A percentile compares a stretch with the other conserved stretches of the same genome.
Evolutionary conservation across 2,113 vertebrate genomes (phyloP).

Genomic region (Mola mola): DNA sequence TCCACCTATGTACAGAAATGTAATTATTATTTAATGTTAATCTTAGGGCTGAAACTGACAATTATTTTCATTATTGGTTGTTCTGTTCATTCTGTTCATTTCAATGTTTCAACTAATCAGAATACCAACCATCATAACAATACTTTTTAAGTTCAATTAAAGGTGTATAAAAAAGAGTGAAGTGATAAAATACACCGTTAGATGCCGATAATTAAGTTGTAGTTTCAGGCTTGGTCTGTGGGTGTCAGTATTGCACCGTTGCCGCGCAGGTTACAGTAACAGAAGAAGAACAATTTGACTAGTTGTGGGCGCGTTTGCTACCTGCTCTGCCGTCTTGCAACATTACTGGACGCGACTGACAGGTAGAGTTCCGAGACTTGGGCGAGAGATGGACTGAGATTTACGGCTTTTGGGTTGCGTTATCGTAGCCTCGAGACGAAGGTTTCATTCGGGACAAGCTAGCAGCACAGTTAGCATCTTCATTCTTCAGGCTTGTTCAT

Average conservation of each 20-base stretch:
- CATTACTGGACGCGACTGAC: background rate
- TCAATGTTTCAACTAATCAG: too few species aligned
- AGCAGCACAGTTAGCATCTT: conserved; percentile 22
- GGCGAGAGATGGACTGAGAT: fast-evolving
- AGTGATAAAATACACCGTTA: too few species aligned
- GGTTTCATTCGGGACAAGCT: background rate
- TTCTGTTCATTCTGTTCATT: too few species aligned
- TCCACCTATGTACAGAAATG: too few species aligned
- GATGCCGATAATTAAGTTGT: background rate
- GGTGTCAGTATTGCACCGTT: background rate
- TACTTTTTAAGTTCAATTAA: too few species aligned
- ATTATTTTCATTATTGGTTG: too few species aligned
- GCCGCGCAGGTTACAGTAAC: fast-evolving
- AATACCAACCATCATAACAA: too few species aligned
- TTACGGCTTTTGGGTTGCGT: too few species aligned
- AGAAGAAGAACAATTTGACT: conserved; percentile 58
- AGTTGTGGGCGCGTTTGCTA: conserved; percentile 38
- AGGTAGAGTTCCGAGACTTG: conserved; percentile 22
- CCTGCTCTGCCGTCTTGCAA: background rate
- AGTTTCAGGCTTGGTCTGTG: background rate
- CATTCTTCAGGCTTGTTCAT: background rate
- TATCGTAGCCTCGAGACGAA: background rate
- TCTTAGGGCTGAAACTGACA: too few species aligned
- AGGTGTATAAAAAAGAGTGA: too few species aligned
- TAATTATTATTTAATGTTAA: too few species aligned